Conservation (phyloP, 1,140 invertebrate genomes). For the Calycopis cecrops region DNA sequence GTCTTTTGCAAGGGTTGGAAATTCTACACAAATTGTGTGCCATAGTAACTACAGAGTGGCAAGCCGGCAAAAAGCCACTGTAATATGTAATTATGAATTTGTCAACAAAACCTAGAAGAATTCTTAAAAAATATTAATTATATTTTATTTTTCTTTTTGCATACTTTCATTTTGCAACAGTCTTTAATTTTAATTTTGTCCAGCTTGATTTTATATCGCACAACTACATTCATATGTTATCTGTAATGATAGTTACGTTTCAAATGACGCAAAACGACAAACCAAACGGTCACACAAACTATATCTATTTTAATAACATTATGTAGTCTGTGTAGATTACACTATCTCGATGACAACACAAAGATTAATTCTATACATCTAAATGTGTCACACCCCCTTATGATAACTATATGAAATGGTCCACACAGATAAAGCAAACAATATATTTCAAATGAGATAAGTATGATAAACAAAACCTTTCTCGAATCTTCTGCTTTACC, state of each 20-base stretch:
- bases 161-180: too few species aligned
- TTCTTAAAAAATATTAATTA: too few species aligned
- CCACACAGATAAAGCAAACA: not conserved
- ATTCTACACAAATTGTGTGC: too few species aligned
- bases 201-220: not conserved
- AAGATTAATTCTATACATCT: not conserved
- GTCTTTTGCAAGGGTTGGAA: too few species aligned
- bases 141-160: too few species aligned
- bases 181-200: too few species aligned
- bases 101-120: too few species aligned
- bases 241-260: slow-evolving; percentile 13
- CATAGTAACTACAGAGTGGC: too few species aligned
- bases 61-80: too few species aligned
- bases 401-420: not conserved
- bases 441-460: slow-evolving; percentile 19
- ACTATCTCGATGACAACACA: not conserved
- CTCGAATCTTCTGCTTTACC: slow-evolving; percentile 26
- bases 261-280: slow-evolving; percentile 3
- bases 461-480: slow-evolving; percentile 25
- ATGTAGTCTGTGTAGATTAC: not conserved
- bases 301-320: slow-evolving; percentile 1
- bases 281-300: slow-evolving; percentile 9
- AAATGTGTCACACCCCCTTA: not conserved
- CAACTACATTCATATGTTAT: slow-evolving; percentile 2
- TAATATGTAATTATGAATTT: too few species aligned